These are phyloP conservation scores for Pterocles burchelli DNA, from an alignment of 2,113 vertebrate species.

Conservation along the genomic window DNA sequence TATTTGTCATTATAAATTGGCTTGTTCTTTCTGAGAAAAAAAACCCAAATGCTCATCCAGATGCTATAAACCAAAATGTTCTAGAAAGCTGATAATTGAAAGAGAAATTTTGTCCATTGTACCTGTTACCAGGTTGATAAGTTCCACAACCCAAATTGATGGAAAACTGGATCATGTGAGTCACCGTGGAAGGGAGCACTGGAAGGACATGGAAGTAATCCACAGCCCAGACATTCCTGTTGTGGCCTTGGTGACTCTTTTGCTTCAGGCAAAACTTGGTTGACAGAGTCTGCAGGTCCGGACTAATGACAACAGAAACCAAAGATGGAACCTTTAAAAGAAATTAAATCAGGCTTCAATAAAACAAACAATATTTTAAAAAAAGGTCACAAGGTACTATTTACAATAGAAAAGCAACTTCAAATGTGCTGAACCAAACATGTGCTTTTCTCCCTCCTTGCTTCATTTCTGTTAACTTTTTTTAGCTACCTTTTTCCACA, in stretches of 20 bases:
- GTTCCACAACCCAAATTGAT: slow-evolving; percentile 97
- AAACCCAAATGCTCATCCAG: background rate
- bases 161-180: slow-evolving; percentile 96
- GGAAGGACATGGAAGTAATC: slow-evolving; percentile 95
- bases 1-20: background rate
- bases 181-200: slow-evolving; percentile 85
- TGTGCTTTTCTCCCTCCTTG: background rate
- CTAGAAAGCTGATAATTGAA: background rate
- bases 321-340: slow-evolving; percentile 85
- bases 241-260: slow-evolving; percentile 85
- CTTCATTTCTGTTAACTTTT: background rate
- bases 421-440: background rate
- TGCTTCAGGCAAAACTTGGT: slow-evolving; percentile 96
- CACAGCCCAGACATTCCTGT: slow-evolving; percentile 90
- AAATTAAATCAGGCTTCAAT: slow-evolving; percentile 41
- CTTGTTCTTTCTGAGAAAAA: background rate
- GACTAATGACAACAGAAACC: slow-evolving; percentile 88
- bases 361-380: background rate
- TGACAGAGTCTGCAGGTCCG: slow-evolving; percentile 88
- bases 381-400: background rate
- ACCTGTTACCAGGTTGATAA: slow-evolving; percentile 96
- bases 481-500: background rate
- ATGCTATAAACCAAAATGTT: background rate
- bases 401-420: background rate
- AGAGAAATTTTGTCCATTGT: background rate